Base-by-base conservation (phyloP, 2,113 vertebrate species). In the Sphaerodactylus townsendi region DNA sequence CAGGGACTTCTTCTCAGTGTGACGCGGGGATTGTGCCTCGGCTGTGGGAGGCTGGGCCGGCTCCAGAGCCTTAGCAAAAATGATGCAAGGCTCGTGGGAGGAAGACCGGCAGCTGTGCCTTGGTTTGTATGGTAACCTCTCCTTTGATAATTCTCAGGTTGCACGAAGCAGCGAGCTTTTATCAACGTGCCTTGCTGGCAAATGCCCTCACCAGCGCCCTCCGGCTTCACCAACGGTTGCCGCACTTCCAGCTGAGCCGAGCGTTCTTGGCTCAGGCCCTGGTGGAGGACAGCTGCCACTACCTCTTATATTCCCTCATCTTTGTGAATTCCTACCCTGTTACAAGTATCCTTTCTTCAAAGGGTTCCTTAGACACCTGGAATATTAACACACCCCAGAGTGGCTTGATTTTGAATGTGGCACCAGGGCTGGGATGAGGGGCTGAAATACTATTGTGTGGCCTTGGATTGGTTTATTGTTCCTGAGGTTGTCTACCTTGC, bases 241-340 rank as follows among this genome's bases (percentile, higher is more conserved):
- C 98, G 0, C 98, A 97, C 93, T 99, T 99, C 89, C 98, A 99
- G 96, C 89, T 99, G 68, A 99, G 98, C 94, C 95, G 98, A 93
- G 97, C 96, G 0, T 99, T 99, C 93, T 93, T 99, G 92, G 97
- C 97, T 17, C 98, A 99, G 94, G 99, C 98, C 66, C 95, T 99
- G 79, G 94, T 98, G 88, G 99, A 99, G 85, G 99, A 99, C 93
- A 99, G 98, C 96, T 99, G 98, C 88, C 99, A 99, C 92, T 99
- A 99, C 93, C 97, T 99, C 90, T 90, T 99, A 11, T 99, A 98
- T 91, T 99, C 99, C 0, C 98, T 99, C 91, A 99, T 99, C 94
- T 97, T 99, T 85, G 98, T 99, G 92, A 99, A 99, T 94, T 99
- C 99, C 73, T 98, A 99, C 90, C 99, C 99, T 48, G 98, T 99